These are phyloP conservation scores for Electrophaes corylata DNA, from an alignment of 2,888 invertebrate genomes.

Conservation along the genomic window DNA sequence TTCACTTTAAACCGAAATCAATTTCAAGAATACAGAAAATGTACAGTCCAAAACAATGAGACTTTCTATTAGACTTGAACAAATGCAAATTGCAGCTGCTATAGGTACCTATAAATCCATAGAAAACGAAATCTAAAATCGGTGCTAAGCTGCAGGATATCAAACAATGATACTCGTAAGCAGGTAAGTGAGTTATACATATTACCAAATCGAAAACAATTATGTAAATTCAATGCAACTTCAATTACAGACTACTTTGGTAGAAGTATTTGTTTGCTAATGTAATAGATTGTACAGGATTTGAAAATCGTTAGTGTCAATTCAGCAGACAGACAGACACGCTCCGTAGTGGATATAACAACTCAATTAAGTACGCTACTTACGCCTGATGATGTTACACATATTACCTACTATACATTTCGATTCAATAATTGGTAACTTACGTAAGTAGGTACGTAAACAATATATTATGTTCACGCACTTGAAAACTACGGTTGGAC, in stretches of 20 bases:
- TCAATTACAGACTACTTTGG: constrained; percentile 13
- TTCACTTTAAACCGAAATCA: background rate
- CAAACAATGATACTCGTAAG: constrained; percentile 12
- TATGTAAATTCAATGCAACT: constrained; percentile 13
- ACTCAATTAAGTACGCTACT: constrained; percentile 20
- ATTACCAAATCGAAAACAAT: constrained; percentile 14
- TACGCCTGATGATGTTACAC: constrained; percentile 13
- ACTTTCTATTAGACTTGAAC: background rate
- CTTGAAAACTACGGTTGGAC: background rate
- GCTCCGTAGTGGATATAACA: constrained; percentile 28
- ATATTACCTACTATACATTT: background rate
- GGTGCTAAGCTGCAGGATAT: constrained; percentile 1
- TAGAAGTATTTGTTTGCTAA: constrained; percentile 13
- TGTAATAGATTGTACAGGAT: constrained; percentile 28
- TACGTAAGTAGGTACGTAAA: background rate
- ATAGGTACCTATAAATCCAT: background rate
- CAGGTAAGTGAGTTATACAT: background rate
- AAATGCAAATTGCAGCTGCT: too few species aligned
- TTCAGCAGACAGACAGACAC: constrained; percentile 35
- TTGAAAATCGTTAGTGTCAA: constrained; percentile 34
- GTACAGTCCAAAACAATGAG: background rate
- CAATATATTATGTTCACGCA: background rate
- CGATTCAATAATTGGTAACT: background rate
- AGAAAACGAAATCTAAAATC: constrained; percentile 4
- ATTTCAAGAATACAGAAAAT: background rate